Evolutionary conservation across 2,113 vertebrate species (phyloP).

Genomic region (Furnarius figulus): DNA sequence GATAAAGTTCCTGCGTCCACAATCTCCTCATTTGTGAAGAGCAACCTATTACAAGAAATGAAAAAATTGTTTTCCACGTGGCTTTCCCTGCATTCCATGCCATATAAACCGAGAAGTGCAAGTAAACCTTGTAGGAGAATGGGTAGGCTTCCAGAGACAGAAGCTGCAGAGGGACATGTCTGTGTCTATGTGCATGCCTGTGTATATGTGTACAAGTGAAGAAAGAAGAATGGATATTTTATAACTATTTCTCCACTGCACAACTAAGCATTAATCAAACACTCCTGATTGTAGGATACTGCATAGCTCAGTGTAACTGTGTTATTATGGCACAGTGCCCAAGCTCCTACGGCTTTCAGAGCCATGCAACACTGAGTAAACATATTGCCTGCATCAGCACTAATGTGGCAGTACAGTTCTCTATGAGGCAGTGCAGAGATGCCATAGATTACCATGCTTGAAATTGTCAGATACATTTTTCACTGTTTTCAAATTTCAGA

Average conservation of each 20-base stretch:
- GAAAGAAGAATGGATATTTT: not conserved
- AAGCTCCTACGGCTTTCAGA: not conserved
- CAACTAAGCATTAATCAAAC: not conserved
- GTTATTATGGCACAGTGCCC: not conserved
- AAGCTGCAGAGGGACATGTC: not conserved
- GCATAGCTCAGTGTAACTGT: fast-evolving
- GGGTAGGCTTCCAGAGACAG: not conserved
- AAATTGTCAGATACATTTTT: not conserved
- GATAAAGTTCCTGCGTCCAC: not conserved
- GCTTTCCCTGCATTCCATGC: not conserved
- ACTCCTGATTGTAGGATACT: not conserved
- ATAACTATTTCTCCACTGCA: not conserved
- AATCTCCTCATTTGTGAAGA: not conserved
- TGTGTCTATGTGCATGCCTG: fast-evolving
- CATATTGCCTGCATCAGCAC: not conserved
- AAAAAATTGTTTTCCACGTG: not conserved
- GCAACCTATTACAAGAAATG: not conserved
- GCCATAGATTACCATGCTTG: not conserved
- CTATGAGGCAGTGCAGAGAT: not conserved
- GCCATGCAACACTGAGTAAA: not conserved
- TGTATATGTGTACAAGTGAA: fast-evolving
- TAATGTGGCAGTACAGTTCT: not conserved
- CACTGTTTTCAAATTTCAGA: not conserved
- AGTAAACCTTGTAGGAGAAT: not conserved
- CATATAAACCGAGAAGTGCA: not conserved